Evolutionary conservation across 2,113 vertebrate genomes (phyloP).

Genomic region (Anhinga rufa): DNA sequence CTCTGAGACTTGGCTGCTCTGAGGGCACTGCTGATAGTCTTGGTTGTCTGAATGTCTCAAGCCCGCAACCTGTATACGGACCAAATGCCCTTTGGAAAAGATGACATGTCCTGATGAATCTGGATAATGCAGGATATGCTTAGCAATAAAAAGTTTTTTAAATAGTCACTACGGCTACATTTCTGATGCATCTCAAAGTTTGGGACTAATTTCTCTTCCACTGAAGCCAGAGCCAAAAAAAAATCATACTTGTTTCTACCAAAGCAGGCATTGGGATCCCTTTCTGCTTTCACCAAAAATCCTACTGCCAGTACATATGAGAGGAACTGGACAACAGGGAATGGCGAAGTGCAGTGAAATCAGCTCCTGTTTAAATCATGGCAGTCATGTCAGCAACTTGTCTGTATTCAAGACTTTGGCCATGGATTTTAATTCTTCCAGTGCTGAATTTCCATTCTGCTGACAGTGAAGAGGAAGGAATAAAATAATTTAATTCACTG

Average conservation of each 20-base stretch:
- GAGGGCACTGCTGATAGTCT: too few relatives aligned
- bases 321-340: neutral
- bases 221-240: neutral
- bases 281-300: neutral
- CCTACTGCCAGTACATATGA: accelerated
- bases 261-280: neutral
- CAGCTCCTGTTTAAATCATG: neutral
- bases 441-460: neutral
- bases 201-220: neutral
- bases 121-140: neutral
- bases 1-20: neutral
- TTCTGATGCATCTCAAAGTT: neutral
- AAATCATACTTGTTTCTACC: neutral
- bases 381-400: neutral
- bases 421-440: neutral
- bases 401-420: neutral
- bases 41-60: neutral
- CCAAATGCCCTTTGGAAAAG: neutral
- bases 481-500: neutral
- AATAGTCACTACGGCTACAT: neutral
- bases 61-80: neutral
- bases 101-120: neutral
- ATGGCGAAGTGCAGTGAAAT: neutral
- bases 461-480: neutral
- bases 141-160: neutral